These are phyloP conservation scores for Tetragnatha montana DNA, from an alignment of 2,888 invertebrate species.

Conservation along the genomic window DNA sequence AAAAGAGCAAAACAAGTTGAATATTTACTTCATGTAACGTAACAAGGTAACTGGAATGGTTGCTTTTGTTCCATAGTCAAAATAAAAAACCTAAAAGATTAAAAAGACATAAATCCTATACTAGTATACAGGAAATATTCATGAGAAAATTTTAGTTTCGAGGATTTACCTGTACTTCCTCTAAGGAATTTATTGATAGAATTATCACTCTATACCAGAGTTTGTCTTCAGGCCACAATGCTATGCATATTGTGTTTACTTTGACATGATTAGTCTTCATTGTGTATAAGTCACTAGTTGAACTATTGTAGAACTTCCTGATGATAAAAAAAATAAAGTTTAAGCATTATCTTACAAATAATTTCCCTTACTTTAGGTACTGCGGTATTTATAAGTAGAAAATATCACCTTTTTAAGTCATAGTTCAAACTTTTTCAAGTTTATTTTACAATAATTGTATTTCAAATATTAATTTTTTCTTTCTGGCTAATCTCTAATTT, in stretches of 20 bases:
- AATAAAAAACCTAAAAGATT: conserved; percentile 50
- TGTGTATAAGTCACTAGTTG: neutral
- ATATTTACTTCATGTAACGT: conserved; percentile 47
- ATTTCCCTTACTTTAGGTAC: no score
- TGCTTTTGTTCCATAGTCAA: conserved; percentile 56
- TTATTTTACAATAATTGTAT: no score
- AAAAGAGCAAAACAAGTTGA: no score
- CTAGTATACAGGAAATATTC: neutral
- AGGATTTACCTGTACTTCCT: conserved; percentile 30
- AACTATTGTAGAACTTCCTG: conserved; percentile 16
- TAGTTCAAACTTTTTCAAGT: no score
- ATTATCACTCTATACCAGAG: conserved; percentile 52
- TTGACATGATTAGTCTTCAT: conserved; percentile 30
- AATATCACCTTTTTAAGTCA: no score
- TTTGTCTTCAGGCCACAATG: conserved; percentile 43
- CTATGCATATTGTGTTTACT: conserved; percentile 20
- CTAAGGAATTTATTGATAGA: conserved; percentile 2
- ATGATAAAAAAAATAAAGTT: no score
- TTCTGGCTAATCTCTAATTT: no score
- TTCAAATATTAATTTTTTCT: no score
- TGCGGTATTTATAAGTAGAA: no score
- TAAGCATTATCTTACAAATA: no score
- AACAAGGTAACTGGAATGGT: conserved; percentile 23
- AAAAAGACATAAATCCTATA: neutral
- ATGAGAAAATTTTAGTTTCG: neutral